phyloP scores from a whole-genome alignment of 2,113 vertebrate species.

The Clarias magur region DNA sequence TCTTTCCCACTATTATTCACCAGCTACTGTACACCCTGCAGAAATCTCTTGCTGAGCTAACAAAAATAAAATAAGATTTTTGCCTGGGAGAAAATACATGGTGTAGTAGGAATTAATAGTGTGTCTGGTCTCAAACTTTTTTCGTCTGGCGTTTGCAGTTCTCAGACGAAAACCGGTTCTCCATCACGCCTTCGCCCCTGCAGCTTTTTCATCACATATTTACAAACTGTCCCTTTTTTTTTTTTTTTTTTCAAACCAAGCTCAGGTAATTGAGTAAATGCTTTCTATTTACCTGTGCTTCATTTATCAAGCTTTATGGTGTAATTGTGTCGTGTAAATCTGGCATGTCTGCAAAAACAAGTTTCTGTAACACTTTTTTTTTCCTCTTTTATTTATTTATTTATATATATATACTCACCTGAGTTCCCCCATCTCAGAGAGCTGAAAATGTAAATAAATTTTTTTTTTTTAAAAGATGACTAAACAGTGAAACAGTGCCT shows the following conservation, averaged over 20 bases:
- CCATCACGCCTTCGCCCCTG: conserved; percentile 1
- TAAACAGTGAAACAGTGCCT: too few species aligned
- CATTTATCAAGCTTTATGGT: not conserved
- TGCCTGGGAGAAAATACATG: conserved; percentile 45
- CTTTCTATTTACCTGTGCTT: not conserved
- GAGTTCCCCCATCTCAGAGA: not conserved
- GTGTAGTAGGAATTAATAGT: conserved; percentile 58
- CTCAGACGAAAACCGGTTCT: conserved; percentile 37
- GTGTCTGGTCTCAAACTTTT: conserved; percentile 55
- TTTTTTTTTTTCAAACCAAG: not conserved
- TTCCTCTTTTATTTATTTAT: too few species aligned
- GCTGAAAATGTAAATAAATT: not conserved
- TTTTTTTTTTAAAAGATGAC: too few species aligned
- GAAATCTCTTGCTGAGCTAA: conserved; percentile 44
- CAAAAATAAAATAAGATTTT: conserved; percentile 49
- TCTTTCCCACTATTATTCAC: conserved; percentile 29
- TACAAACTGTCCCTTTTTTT: conserved; percentile 3
- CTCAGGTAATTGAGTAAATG: conserved; percentile 25
- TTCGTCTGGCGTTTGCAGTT: conserved; percentile 35
- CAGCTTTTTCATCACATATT: conserved; percentile 26
- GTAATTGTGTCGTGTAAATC: not conserved
- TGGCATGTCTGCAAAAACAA: too few species aligned
- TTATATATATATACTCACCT: too few species aligned
- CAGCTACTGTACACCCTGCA: conserved; percentile 40
- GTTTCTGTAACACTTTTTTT: not conserved